These are phyloP conservation scores for Hypomesus transpacificus DNA, from an alignment of 2,113 vertebrate genomes.

Conservation along the genomic window DNA sequence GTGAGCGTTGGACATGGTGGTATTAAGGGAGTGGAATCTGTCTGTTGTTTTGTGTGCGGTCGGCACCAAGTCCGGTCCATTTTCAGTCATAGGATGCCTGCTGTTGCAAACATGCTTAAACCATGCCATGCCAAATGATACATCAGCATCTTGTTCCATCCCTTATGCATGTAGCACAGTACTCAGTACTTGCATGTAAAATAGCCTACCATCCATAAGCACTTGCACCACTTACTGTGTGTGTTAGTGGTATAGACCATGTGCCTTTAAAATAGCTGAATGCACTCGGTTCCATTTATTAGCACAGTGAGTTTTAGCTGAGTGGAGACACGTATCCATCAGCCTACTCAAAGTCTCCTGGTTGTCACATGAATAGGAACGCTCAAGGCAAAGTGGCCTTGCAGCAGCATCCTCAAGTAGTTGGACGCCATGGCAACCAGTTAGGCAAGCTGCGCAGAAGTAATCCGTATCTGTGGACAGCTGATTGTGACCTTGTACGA, in stretches of 20 bases:
- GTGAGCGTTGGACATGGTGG: too few species aligned
- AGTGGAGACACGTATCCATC: conserved; percentile 11
- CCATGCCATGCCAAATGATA: not conserved
- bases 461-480: conserved; percentile 30
- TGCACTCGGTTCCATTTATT: conserved; percentile 1
- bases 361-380: conserved; percentile 22
- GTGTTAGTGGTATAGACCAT: conserved; percentile 8
- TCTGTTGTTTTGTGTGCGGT: too few species aligned
- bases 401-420: conserved; percentile 29
- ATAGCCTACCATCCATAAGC: not conserved
- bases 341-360: not conserved
- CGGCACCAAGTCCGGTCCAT: too few species aligned
- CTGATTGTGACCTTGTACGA: conserved; percentile 25
- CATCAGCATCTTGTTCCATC: not conserved
- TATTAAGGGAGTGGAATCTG: too few species aligned
- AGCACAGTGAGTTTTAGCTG: conserved; percentile 9
- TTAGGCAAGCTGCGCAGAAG: conserved; percentile 24
- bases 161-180: not conserved
- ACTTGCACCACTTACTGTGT: conserved; percentile 10
- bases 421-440: conserved; percentile 50
- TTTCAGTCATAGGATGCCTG: too few species aligned
- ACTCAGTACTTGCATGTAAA: not conserved
- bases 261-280: not conserved
- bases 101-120: not conserved
- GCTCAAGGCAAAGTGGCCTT: conserved; percentile 27